A percentile compares a stretch with the other conserved stretches of the same genome.
Conservation (phyloP, 2,113 vertebrate species). For the Antidorcas marsupialis region DNA sequence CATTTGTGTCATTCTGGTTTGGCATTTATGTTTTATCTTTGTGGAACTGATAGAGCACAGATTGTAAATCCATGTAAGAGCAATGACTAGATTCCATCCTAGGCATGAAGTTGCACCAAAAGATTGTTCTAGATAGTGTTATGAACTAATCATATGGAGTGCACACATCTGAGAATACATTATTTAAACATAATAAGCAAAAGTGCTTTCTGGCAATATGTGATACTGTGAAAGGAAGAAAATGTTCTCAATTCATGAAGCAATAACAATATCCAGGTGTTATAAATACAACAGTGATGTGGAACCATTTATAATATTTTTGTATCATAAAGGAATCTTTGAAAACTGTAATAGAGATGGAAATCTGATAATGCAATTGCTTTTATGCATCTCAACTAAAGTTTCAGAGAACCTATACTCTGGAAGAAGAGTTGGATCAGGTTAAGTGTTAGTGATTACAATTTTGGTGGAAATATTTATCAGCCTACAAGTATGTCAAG, state of each 20-base stretch:
- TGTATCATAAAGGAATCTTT: not conserved
- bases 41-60: constrained; percentile 15
- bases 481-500: not conserved
- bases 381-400: not conserved
- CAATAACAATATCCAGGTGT: not conserved
- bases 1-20: constrained; percentile 57
- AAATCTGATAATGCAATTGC: not conserved
- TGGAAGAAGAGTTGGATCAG: not conserved
- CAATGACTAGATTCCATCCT: not conserved
- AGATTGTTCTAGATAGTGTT: not conserved
- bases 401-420: not conserved
- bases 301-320: not conserved
- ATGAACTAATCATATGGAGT: not conserved
- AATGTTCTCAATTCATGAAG: not conserved
- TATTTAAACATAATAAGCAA: not conserved
- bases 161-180: not conserved
- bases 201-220: not conserved
- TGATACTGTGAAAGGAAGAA: not conserved
- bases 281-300: not conserved
- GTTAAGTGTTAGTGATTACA: not conserved
- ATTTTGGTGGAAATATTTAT: not conserved
- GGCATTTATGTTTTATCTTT: constrained; percentile 40
- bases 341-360: not conserved
- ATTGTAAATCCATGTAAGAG: constrained; percentile 50
- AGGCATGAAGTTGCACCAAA: not conserved